phyloP scores from a whole-genome alignment of 2,797 vertebrate genomes.

The Nannoperca obscura region DNA sequence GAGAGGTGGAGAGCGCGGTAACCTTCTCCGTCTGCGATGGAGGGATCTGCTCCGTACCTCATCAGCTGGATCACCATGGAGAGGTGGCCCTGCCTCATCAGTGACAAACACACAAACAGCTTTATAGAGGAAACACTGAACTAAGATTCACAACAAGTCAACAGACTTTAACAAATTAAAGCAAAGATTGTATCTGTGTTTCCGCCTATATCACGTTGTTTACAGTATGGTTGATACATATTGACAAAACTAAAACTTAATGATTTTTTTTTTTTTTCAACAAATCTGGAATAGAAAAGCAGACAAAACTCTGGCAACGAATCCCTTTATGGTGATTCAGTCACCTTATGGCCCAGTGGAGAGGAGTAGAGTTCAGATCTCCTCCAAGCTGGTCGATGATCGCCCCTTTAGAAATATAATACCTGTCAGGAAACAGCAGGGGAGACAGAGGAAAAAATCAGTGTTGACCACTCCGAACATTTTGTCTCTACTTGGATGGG shows the following conservation, averaged over 20 bases:
- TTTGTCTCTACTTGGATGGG: background rate
- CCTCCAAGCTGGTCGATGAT: slow-evolving; percentile 95
- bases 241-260: no score
- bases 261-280: background rate
- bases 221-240: background rate
- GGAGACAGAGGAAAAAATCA: background rate
- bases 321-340: background rate
- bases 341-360: slow-evolving; percentile 98
- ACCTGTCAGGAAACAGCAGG: slow-evolving; percentile 81
- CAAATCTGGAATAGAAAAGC: background rate
- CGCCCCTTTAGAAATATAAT: slow-evolving; percentile 95
- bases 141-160: background rate
- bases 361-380: slow-evolving; percentile 97
- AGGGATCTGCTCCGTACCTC: slow-evolving; percentile 92
- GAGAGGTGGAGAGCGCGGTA: slow-evolving; percentile 94
- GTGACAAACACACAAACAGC: background rate
- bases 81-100: slow-evolving; percentile 95
- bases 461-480: background rate
- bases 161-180: no score
- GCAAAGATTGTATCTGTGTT: background rate
- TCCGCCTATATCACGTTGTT: background rate
- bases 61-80: slow-evolving; percentile 93
- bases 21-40: slow-evolving; percentile 93
- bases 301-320: background rate
- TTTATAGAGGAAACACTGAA: slow-evolving; percentile 4